phyloP scores from a whole-genome alignment of 2,113 vertebrate genomes.

The Mus spicilegus region DNA sequence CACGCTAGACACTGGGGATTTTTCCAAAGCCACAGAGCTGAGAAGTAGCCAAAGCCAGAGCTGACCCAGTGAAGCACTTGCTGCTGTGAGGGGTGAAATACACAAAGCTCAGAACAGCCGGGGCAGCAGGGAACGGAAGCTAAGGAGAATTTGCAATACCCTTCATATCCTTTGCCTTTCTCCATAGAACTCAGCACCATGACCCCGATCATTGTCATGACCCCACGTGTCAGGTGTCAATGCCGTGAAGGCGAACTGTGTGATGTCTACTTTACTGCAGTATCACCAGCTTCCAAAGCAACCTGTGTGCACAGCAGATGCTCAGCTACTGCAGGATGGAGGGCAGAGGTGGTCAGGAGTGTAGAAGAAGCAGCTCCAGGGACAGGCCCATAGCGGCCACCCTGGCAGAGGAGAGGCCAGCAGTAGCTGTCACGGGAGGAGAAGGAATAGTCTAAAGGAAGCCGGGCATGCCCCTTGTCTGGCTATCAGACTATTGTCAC shows the following conservation, averaged over 20 bases:
- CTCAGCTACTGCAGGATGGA: neutral
- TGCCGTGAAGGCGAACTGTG: neutral
- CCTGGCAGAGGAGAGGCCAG: neutral
- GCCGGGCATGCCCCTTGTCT: no score
- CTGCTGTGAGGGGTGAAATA: neutral
- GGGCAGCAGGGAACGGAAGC: neutral
- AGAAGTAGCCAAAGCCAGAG: neutral
- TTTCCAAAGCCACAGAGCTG: neutral
- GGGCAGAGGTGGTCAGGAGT: rapidly evolving
- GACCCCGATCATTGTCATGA: neutral
- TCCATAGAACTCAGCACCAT: neutral
- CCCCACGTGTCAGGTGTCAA: neutral
- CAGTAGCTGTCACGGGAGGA: neutral
- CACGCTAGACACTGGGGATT: neutral
- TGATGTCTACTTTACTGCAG: neutral
- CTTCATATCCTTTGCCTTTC: neutral
- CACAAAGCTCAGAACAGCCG: neutral
- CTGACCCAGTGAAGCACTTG: neutral
- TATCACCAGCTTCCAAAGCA: neutral
- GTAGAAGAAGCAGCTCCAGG: neutral
- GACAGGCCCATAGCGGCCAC: neutral
- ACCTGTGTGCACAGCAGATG: neutral
- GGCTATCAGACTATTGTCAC: neutral
- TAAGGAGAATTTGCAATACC: rapidly evolving
- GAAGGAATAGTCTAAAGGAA: neutral